phyloP scores from a whole-genome alignment of 92 coral and sea anemone species.

The Micromussa lordhowensis region DNA sequence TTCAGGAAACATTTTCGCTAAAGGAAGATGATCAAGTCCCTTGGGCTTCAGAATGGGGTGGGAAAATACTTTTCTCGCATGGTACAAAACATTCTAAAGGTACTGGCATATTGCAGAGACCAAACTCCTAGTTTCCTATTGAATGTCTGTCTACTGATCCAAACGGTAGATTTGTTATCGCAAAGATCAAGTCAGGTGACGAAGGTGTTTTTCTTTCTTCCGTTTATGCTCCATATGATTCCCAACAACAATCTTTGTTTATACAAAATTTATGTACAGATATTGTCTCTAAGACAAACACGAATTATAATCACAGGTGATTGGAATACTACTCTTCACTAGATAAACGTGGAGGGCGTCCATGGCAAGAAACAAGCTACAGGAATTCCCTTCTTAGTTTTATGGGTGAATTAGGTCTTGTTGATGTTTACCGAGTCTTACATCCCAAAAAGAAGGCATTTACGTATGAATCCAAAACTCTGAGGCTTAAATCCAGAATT shows the following conservation, averaged over 20 bases:
- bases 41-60: too few species aligned
- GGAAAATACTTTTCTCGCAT: neutral
- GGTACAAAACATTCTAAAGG: conserved; percentile 4
- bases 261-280: neutral
- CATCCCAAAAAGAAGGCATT: neutral
- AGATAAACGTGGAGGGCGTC: conserved; percentile 9
- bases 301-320: neutral
- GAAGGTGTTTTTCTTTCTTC: neutral
- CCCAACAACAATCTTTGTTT: neutral
- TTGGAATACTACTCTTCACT: neutral
- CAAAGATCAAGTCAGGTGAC: neutral
- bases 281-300: neutral
- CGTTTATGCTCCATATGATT: neutral
- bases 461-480: too few species aligned
- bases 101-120: neutral
- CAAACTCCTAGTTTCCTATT: too few species aligned
- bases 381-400: neutral
- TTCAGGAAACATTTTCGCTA: too few species aligned
- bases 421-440: neutral
- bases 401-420: conserved; percentile 9
- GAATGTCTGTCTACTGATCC: too few species aligned
- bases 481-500: neutral
- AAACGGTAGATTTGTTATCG: conserved; percentile 2
- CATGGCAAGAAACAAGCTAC: neutral
- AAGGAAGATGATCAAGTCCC: too few species aligned